phyloP scores from a whole-genome alignment of 2,797 vertebrate genomes.

The Psittacula derbiana region DNA sequence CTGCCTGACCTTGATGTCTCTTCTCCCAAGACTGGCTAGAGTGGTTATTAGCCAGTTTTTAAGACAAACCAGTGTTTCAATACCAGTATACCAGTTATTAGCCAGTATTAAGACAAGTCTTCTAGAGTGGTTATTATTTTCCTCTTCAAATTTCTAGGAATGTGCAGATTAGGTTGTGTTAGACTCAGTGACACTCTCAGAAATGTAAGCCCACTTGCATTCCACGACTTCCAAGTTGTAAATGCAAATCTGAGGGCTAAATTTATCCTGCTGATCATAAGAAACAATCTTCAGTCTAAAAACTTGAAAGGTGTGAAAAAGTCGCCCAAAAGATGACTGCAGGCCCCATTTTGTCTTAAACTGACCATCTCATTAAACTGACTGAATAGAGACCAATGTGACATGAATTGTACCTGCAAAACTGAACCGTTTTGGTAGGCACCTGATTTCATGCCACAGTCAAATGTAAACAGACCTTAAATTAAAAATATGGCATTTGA shows the following conservation, averaged over 20 bases:
- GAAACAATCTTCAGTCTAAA: not conserved
- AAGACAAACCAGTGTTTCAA: not conserved
- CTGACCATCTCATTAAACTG: not conserved
- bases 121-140: not conserved
- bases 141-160: not conserved
- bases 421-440: not conserved
- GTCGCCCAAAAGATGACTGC: not conserved
- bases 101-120: not conserved
- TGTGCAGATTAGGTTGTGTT: not conserved
- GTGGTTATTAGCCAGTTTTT: not conserved
- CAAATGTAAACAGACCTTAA: not conserved
- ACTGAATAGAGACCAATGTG: not conserved
- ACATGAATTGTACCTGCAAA: not conserved
- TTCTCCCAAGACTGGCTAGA: not conserved
- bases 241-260: not conserved
- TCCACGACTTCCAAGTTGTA: not conserved
- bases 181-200: not conserved
- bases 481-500: not conserved
- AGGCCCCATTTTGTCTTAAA: not conserved
- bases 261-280: not conserved
- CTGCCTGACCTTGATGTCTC: not conserved
- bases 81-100: not conserved
- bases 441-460: too few species aligned
- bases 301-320: not conserved
- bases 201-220: not conserved